Evolutionary conservation across 2,113 vertebrate genomes (phyloP).

Genomic region (Clinocottus analis): DNA sequence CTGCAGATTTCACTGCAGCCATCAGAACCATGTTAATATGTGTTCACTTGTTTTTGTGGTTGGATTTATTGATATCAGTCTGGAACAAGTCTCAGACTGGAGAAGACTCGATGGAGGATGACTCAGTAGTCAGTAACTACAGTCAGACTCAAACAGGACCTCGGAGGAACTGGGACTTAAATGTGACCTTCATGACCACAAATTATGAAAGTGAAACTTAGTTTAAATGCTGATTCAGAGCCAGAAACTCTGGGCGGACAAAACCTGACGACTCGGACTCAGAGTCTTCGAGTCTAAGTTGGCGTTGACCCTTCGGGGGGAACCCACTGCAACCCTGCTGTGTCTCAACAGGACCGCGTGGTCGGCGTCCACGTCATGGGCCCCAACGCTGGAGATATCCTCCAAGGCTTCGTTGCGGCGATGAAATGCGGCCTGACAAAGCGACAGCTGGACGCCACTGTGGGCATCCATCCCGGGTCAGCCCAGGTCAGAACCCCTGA

Average conservation of each 20-base stretch:
- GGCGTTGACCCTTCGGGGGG: not conserved
- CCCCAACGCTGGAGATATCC: conserved; percentile 88
- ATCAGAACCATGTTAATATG: not conserved
- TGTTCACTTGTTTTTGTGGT: not conserved
- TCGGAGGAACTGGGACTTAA: not conserved
- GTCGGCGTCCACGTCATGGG: conserved; percentile 87
- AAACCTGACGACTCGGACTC: not conserved
- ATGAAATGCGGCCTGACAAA: conserved; percentile 89
- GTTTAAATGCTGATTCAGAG: not conserved
- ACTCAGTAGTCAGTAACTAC: not conserved
- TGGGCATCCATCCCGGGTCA: conserved; percentile 87
- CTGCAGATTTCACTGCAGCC: not conserved
- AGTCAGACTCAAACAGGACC: not conserved
- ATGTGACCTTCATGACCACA: not conserved
- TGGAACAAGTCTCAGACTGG: not conserved
- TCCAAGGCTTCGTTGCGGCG: conserved; percentile 87
- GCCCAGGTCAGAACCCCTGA: conserved; percentile 83
- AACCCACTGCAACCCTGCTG: not conserved
- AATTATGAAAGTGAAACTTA: not conserved
- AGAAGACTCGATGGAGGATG: too few relatives aligned
- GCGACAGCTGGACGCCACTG: conserved; percentile 83
- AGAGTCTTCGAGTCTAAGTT: not conserved
- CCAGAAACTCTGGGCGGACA: not conserved
- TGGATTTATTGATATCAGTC: not conserved
- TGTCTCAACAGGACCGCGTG: conserved; percentile 84